Percentiles rank a stretch among this genome's conserved stretches.
phyloP scores from a whole-genome alignment of 2,797 vertebrate species.

The Labroides dimidiatus region DNA sequence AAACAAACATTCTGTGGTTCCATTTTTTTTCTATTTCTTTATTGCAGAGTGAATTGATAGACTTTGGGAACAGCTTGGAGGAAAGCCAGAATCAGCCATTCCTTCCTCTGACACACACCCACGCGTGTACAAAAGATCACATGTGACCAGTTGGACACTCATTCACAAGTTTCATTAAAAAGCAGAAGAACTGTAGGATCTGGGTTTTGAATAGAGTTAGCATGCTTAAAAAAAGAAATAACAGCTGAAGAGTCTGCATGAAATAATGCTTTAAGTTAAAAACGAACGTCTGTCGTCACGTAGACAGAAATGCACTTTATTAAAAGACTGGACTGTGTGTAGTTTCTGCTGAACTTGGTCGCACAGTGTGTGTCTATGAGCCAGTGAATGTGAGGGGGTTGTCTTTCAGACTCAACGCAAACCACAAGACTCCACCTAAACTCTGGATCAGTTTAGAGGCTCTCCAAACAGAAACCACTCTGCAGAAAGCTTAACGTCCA shows the following conservation, averaged over 20 bases:
- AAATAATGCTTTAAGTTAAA: not conserved
- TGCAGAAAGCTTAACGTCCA: conserved; percentile 47
- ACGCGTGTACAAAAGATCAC: not conserved
- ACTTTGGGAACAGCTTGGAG: conserved; percentile 60
- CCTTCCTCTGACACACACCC: conserved; percentile 12
- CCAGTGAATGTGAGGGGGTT: conserved; percentile 59
- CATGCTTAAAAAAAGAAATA: not conserved
- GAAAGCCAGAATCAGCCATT: conserved; percentile 57
- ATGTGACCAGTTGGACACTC: conserved; percentile 7
- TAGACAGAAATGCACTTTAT: conserved; percentile 29
- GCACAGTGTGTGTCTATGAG: conserved; percentile 44
- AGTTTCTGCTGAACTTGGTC: conserved; percentile 59
- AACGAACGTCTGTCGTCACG: too few relatives aligned
- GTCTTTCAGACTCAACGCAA: conserved; percentile 58
- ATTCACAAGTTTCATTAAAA: conserved; percentile 34
- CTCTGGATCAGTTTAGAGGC: conserved; percentile 72
- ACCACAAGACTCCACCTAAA: conserved; percentile 80
- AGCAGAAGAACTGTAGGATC: conserved; percentile 26
- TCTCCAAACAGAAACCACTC: conserved; percentile 64
- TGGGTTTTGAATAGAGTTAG: conserved; percentile 13
- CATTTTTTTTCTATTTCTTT: conserved; percentile 55
- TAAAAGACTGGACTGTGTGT: conserved; percentile 14
- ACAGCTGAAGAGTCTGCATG: too few relatives aligned
- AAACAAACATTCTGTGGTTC: conserved; percentile 64
- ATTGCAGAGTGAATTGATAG: conserved; percentile 63